Conservation (phyloP, 2,113 vertebrate species). For the Amazona vittata region DNA sequence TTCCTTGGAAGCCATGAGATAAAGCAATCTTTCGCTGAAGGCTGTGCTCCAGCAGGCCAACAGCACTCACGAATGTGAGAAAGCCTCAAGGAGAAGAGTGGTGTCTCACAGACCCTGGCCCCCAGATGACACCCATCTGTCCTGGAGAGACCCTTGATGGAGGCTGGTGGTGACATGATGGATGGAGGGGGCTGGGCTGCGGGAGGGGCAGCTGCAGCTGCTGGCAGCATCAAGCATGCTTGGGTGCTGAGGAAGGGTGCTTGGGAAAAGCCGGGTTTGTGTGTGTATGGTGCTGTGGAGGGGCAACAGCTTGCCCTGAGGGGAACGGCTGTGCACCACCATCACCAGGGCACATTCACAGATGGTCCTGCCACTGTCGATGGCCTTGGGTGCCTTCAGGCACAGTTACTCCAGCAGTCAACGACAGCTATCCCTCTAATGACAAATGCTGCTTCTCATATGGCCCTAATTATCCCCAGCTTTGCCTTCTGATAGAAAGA, state of each 20-base stretch:
- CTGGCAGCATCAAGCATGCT: accelerated
- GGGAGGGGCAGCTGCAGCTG: neutral
- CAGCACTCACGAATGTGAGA: neutral
- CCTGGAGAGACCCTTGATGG: accelerated
- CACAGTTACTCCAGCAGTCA: neutral
- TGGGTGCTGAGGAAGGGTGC: accelerated
- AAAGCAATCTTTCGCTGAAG: neutral
- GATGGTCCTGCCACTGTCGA: neutral
- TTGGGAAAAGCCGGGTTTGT: accelerated
- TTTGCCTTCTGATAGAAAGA: neutral
- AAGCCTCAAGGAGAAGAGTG: neutral
- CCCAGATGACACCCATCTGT: neutral
- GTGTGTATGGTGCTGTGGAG: neutral
- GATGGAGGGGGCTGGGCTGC: neutral
- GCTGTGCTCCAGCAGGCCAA: neutral
- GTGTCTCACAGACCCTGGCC: neutral
- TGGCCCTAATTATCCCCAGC: constrained; percentile 12
- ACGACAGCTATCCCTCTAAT: neutral
- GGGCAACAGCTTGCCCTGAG: neutral
- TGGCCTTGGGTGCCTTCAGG: neutral
- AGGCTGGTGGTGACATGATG: neutral
- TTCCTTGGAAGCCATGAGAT: neutral
- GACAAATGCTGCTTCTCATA: constrained; percentile 11
- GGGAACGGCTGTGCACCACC: neutral
- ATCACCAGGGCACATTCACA: neutral